phyloP scores from a whole-genome alignment of 2,113 vertebrate species.

The Pungitius pungitius region DNA sequence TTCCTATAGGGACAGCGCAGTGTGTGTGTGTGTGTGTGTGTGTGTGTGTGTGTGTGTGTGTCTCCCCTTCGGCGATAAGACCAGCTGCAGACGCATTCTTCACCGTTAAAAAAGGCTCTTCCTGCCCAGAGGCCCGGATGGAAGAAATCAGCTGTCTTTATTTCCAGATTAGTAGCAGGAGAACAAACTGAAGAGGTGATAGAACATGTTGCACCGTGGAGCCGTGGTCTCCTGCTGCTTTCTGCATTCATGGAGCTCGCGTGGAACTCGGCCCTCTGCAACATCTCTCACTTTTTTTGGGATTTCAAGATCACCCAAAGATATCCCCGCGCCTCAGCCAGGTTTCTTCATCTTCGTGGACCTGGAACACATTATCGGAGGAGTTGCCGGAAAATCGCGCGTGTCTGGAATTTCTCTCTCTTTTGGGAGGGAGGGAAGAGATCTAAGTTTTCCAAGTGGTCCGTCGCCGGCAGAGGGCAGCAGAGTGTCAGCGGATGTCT shows the following conservation, averaged over 20 bases:
- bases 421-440: not conserved
- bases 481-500: conserved; percentile 34
- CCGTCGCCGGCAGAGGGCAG: conserved; percentile 65
- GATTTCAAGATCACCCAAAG: conserved; percentile 43
- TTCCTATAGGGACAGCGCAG: conserved; percentile 48
- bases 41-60: conserved; percentile 16
- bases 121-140: conserved; percentile 50
- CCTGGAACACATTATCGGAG: conserved; percentile 28
- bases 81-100: conserved; percentile 54
- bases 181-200: conserved; percentile 32
- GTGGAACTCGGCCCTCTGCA: too few relatives aligned
- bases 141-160: conserved; percentile 43
- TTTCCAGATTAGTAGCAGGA: conserved; percentile 52
- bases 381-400: conserved; percentile 41
- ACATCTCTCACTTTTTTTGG: conserved; percentile 38
- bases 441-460: not conserved
- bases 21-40: conserved; percentile 10
- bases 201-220: too few relatives aligned
- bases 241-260: conserved; percentile 15
- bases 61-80: conserved; percentile 54
- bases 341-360: conserved; percentile 36
- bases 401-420: not conserved
- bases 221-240: not conserved
- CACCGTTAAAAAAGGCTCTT: conserved; percentile 55
- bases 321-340: conserved; percentile 37